A percentile compares a stretch with the other conserved stretches of the same genome.
phyloP scores from a whole-genome alignment of 2,888 invertebrate genomes.

The Rhogogaster chlorosoma region DNA sequence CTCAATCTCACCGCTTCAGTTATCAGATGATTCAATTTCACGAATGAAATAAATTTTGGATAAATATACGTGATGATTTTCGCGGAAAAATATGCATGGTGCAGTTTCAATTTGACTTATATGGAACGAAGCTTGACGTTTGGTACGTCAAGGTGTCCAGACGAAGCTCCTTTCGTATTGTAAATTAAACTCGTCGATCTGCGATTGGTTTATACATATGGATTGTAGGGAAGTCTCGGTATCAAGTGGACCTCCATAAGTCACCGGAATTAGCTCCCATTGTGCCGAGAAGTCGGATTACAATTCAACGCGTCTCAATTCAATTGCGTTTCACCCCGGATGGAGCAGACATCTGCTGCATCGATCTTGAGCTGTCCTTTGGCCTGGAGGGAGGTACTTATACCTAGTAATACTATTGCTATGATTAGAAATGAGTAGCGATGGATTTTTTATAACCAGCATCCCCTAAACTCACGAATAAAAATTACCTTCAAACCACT shows the following conservation, averaged over 20 bases:
- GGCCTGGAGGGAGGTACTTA: neutral
- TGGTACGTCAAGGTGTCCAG: neutral
- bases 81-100: neutral
- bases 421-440: neutral
- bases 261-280: conserved; percentile 65
- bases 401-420: neutral
- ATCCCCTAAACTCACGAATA: neutral
- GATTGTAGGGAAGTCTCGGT: conserved; percentile 59
- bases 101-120: neutral
- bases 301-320: conserved; percentile 56
- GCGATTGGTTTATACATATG: conserved; percentile 73
- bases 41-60: neutral
- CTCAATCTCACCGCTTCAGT: neutral
- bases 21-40: neutral
- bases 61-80: neutral
- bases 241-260: conserved; percentile 58
- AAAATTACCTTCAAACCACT: neutral
- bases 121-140: neutral
- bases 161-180: conserved; percentile 24
- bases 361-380: conserved; percentile 2
- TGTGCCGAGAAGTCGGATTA: conserved; percentile 64
- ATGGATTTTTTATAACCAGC: neutral
- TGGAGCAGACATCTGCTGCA: conserved; percentile 29
- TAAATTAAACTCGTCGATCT: conserved; percentile 10
- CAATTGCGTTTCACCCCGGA: conserved; percentile 29